Conservation (phyloP, 2,888 invertebrate genomes). For the Bibio marci region DNA sequence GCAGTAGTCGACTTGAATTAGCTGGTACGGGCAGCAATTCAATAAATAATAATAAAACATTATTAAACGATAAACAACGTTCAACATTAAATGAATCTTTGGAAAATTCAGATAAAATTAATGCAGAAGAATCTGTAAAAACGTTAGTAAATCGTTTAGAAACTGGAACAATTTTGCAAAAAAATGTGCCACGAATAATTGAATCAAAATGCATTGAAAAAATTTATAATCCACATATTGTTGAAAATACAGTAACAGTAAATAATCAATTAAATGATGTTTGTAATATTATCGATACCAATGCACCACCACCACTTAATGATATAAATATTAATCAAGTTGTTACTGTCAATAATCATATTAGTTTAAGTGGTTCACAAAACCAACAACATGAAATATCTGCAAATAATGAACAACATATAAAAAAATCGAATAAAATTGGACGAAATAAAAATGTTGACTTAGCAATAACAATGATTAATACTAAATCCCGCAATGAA, state of each 20-base stretch:
- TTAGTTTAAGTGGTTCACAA: constrained; percentile 18
- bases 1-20: constrained; percentile 64
- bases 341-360: constrained; percentile 30
- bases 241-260: constrained; percentile 21
- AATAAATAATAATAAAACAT: constrained; percentile 11
- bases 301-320: constrained; percentile 11
- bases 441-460: constrained; percentile 31
- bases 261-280: constrained; percentile 24
- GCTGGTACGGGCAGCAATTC: constrained; percentile 44
- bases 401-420: constrained; percentile 20
- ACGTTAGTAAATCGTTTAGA: constrained; percentile 28
- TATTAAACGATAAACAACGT: constrained; percentile 3
- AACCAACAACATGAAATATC: neutral
- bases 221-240: constrained; percentile 2
- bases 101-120: constrained; percentile 5
- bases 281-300: constrained; percentile 25
- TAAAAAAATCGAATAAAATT: constrained; percentile 16
- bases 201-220: constrained; percentile 18
- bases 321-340: constrained; percentile 12
- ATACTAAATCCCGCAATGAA: constrained; percentile 8
- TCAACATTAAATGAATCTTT: constrained; percentile 11
- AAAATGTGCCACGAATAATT: constrained; percentile 15
- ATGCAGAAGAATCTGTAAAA: constrained; percentile 23
- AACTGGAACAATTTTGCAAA: constrained; percentile 14
- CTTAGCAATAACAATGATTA: constrained; percentile 23